Evolutionary conservation across 2,113 vertebrate species (phyloP).

Genomic region (Corydoras sp.): DNA sequence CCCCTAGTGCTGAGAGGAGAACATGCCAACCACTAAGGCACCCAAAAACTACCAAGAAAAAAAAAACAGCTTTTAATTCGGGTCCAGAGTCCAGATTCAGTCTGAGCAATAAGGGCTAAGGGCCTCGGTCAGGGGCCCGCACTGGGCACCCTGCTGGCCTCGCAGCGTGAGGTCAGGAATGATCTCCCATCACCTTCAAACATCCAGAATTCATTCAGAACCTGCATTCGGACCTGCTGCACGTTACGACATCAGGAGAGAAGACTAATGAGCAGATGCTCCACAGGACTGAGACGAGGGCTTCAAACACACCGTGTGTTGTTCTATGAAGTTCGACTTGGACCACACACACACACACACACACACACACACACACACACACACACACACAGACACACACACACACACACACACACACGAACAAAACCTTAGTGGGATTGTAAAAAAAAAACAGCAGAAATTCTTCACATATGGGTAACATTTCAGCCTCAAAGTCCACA

Average conservation of each 20-base stretch:
- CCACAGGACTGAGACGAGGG: neutral
- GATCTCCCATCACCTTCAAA: no score
- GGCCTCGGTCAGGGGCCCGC: no score
- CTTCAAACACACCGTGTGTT: neutral
- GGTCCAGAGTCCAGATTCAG: no score
- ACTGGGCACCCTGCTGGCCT: no score
- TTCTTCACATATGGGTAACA: conserved; percentile 66
- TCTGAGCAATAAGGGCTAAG: no score
- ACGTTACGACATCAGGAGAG: neutral
- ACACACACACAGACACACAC: conserved; percentile 43
- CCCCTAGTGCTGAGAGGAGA: no score
- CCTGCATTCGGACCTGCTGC: neutral
- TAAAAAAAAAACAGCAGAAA: conserved; percentile 59
- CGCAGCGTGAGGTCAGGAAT: no score
- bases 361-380: conserved; percentile 38
- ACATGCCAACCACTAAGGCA: no score
- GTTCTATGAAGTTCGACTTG: neutral
- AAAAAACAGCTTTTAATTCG: no score
- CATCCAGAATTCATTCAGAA: no score
- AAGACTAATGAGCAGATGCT: neutral
- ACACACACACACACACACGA: conserved; percentile 43
- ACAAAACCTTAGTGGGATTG: conserved; percentile 37
- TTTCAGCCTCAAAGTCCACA: conserved; percentile 64
- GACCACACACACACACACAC: conserved; percentile 44
- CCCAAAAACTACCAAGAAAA: no score